Evolutionary conservation across 1,140 invertebrate genomes (phyloP), one percentile per base, ranked within the genome.

Genomic region (Hycleus cichorii): DNA sequence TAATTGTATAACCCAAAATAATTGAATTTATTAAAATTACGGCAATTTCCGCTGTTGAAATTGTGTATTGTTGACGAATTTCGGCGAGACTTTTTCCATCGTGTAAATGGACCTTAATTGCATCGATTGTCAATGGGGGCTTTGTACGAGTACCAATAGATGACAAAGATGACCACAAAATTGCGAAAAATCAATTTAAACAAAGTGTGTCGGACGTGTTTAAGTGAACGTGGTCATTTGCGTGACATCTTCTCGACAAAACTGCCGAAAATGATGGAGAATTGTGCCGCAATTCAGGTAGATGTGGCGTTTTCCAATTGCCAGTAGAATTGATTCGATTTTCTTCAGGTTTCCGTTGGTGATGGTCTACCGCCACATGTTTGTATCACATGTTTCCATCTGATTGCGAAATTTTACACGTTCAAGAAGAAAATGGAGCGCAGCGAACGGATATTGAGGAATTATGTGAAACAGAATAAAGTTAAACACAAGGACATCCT

Each of bases 381-480:
- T 7, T 69, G 67, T 55, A 47, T 59, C 9, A 47, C 55, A 50
- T 69, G 67, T 59, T 63, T 67, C 47, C 60, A 60, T 49, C 49
- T 59, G 46, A 67, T 69, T 40, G 50, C 59, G 12, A 62, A 66
- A 60, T 65, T 62, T 39, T 66, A 67, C 46, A 51, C 56, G 27
- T 67, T 69, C 43, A 69, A 67, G 42, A 64, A 59, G 42, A 68
- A 66, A 63, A 50, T 66, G 24, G 64, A 66, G 57, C 49, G 50
- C 18, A 63, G 45, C 43, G 63, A 66, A 43, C 46, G 39, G 18
- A 56, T 65, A 4, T 53, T 68, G 44, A 40, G 56, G 26, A 53
- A 57, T 10, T 63, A 54, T 8, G 2, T 63, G 5, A 62, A 61
- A 46, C 52, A 60, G 26, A 50, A 57, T 27, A 52, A 50, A 49